phyloP scores from a whole-genome alignment of 2,888 invertebrate genomes.

The Tinea semifulvella region DNA sequence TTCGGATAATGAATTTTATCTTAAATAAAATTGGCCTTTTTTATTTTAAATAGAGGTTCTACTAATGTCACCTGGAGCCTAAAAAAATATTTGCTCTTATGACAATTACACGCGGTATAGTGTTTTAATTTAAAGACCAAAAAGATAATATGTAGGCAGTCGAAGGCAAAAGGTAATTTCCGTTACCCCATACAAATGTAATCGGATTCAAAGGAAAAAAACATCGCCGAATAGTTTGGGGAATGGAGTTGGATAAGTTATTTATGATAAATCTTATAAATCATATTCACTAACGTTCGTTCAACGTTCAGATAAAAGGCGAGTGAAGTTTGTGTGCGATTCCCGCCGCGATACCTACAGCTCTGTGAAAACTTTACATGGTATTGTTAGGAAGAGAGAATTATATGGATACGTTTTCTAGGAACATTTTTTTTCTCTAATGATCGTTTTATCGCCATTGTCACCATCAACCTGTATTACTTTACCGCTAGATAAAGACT shows the following conservation, averaged over 20 bases:
- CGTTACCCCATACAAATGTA: constrained; percentile 3
- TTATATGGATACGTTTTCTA: constrained; percentile 10
- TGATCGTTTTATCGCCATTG: no score
- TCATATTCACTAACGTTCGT: constrained; percentile 58
- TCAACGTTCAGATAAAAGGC: constrained; percentile 52
- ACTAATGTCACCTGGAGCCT: no score
- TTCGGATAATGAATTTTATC: no score
- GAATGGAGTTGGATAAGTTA: constrained; percentile 53
- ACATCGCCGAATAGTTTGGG: constrained; percentile 36
- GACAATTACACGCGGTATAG: no score
- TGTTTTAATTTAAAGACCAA: no score
- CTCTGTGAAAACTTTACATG: constrained; percentile 5
- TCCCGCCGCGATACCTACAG: constrained; percentile 42
- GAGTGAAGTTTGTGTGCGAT: constrained; percentile 61
- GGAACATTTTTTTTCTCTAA: no score
- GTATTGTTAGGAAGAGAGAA: neutral
- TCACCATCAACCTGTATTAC: no score
- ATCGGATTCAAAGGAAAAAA: constrained; percentile 20
- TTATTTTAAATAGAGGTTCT: no score
- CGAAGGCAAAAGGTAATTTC: constrained; percentile 10
- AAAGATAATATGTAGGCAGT: no score
- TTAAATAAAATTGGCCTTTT: no score
- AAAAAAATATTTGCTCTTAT: no score
- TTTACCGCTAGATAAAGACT: no score
- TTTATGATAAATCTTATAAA: constrained; percentile 65